A percentile compares a stretch with the other conserved stretches of the same genome.
Evolutionary conservation across 92 coral and sea anemone species (phyloP).

Genomic region (Muricea muricata): DNA sequence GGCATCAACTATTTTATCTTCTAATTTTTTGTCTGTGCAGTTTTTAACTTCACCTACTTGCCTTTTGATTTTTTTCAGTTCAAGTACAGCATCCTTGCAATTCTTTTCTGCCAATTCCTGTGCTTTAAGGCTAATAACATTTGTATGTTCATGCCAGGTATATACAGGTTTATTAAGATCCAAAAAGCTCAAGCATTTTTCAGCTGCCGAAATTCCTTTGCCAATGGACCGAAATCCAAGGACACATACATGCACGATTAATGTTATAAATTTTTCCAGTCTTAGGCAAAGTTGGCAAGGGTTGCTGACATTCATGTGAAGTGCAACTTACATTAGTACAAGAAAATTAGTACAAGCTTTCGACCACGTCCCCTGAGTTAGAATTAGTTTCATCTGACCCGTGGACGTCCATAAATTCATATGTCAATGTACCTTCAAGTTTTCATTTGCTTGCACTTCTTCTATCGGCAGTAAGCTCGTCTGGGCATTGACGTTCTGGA

Average conservation of each 20-base stretch:
- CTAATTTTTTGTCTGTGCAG: conserved; percentile 23
- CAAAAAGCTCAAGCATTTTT: conserved; percentile 42
- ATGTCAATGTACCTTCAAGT: background rate
- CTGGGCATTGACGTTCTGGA: too few relatives aligned
- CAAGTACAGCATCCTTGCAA: background rate
- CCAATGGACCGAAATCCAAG: conserved; percentile 47
- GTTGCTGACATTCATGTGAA: conserved; percentile 20
- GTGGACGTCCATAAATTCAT: background rate
- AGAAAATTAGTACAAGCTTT: conserved; percentile 8
- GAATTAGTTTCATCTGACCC: conserved; percentile 20
- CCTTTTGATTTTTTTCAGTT: conserved; percentile 41
- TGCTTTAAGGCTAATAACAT: background rate
- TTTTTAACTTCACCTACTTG: conserved; percentile 4
- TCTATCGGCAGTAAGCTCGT: too few relatives aligned
- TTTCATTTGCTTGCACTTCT: conserved; percentile 4
- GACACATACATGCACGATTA: conserved; percentile 32
- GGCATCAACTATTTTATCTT: conserved; percentile 35
- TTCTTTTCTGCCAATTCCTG: conserved; percentile 30
- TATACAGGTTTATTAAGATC: conserved; percentile 34
- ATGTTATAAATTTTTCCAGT: conserved; percentile 13
- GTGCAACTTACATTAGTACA: conserved; percentile 29
- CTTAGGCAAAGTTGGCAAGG: conserved; percentile 32
- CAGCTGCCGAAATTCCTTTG: conserved; percentile 44
- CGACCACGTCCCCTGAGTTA: conserved; percentile 12
- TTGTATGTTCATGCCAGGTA: conserved; percentile 33